Evolutionary conservation across 2,888 invertebrate genomes (phyloP), one percentile per base, ranked within the genome.

Genomic region (Eugnorisma glareosa): DNA sequence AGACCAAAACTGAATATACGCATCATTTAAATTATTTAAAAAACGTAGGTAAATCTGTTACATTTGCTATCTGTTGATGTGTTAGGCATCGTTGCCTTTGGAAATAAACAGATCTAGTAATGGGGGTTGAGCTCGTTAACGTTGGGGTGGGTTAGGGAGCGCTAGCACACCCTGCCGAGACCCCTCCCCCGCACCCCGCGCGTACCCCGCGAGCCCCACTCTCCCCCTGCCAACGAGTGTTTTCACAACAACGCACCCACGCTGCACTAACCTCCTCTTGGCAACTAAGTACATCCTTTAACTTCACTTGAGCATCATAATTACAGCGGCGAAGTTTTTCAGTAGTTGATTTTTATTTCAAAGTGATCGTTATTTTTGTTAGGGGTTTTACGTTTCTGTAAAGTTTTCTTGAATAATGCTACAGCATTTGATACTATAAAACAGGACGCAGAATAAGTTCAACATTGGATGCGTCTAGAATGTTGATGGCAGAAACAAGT

Each of bases 131-230:
- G 85, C 82, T 89, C 87, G 84, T 84, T 86, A 89, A 82, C 78
- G 89, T 92, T 93, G 89, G 93, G 92, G 93, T 92, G 91, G 91
- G 92, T 92, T 91, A 92, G 92, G 92, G 91, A 84, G 85, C 78
- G 77, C 64, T 61, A 45, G 70, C 63, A 35, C 68, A 61, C 74
- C 80, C 43, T 73, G 59, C 3, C 35, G 67, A 37, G 67, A 37
- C 77, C 48, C 11, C 54, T 43, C 72, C 15, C 72, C 8, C 61
- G 7, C 51, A 10, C 37, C 24, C 57, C 48, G 21, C 66, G 24
- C 73, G 0, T 0, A 7, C 43, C 63, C 43, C 63, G 35, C 63
- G 15, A 6, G 35, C 73, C 64, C 63, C 64, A 4, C 69, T 73
- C 64, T 75, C 66, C 73, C 70, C 81, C 73, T 68, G 31, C 71